Evolutionary conservation across 1,140 invertebrate genomes (phyloP).

Genomic region (Drosophila sp.): DNA sequence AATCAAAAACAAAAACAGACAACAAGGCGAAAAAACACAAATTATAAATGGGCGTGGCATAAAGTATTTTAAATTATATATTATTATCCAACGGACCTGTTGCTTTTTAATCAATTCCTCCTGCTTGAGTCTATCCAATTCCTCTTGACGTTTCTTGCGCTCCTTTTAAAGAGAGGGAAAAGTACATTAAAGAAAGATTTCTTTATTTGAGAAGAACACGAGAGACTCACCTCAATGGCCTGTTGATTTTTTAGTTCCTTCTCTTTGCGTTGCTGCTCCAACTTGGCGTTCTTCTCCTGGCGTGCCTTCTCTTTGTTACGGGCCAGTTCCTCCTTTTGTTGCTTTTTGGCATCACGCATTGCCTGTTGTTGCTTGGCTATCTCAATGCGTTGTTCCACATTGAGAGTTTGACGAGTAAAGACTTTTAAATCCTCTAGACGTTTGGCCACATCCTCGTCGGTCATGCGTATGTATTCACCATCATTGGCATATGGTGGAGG

Average conservation of each 20-base stretch:
- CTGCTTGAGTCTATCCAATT: slow-evolving; percentile 91
- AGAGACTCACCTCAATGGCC: slow-evolving; percentile 85
- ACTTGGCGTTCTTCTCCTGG: slow-evolving; percentile 89
- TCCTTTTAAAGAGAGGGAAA: slow-evolving; percentile 85
- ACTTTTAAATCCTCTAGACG: slow-evolving; percentile 81
- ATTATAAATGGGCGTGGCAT: slow-evolving; percentile 17
- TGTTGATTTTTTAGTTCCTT: slow-evolving; percentile 90
- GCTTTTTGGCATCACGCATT: slow-evolving; percentile 85
- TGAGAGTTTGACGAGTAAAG: slow-evolving; percentile 84
- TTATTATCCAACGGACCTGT: slow-evolving; percentile 86
- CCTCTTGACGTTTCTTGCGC: slow-evolving; percentile 92
- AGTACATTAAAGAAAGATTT: slow-evolving; percentile 69
- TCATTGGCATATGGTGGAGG: slow-evolving; percentile 84
- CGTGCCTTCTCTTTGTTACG: slow-evolving; percentile 83
- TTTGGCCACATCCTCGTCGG: slow-evolving; percentile 86
- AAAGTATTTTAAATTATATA: background rate
- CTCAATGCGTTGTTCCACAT: slow-evolving; percentile 87
- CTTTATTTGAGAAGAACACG: background rate
- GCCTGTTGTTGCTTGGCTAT: slow-evolving; percentile 87
- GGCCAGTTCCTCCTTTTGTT: slow-evolving; percentile 84
- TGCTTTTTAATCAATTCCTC: slow-evolving; percentile 93
- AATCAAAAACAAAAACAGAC: slow-evolving; percentile 13
- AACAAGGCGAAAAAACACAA: slow-evolving; percentile 8
- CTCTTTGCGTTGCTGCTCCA: slow-evolving; percentile 90
- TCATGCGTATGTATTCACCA: slow-evolving; percentile 85